Conservation (phyloP, 2,888 invertebrate species). For the Epicampocera succincta region DNA sequence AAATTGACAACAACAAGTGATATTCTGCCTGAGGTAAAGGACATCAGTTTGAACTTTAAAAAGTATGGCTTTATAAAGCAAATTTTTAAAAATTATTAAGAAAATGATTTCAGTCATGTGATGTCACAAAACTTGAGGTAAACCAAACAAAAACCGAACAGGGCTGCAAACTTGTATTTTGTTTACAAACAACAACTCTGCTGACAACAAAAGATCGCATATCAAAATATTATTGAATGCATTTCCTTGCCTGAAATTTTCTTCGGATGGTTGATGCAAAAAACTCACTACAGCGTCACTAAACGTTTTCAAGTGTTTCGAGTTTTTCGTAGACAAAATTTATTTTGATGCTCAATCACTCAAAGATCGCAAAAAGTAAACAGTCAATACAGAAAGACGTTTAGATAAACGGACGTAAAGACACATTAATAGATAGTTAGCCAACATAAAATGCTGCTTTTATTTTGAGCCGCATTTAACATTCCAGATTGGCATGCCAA, state of each 20-base stretch:
- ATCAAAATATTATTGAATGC: constrained; percentile 58
- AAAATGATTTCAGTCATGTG: no score
- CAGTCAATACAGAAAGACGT: constrained; percentile 18
- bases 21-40: no score
- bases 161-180: constrained; percentile 23
- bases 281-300: constrained; percentile 24
- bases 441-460: constrained; percentile 26
- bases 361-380: constrained; percentile 40
- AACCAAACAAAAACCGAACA: constrained; percentile 30
- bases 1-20: no score
- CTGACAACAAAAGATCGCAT: constrained; percentile 55
- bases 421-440: constrained; percentile 44
- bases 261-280: constrained; percentile 44
- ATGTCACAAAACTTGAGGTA: neutral
- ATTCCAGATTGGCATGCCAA: constrained; percentile 18
- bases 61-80: no score
- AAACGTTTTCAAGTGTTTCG: constrained; percentile 47
- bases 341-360: constrained; percentile 63
- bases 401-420: constrained; percentile 10
- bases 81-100: no score
- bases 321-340: constrained; percentile 36
- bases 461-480: constrained; percentile 25
- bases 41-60: no score
- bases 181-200: constrained; percentile 32
- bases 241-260: constrained; percentile 28